Conservation (phyloP, 2,888 invertebrate genomes). For the Papilio demoleus region DNA sequence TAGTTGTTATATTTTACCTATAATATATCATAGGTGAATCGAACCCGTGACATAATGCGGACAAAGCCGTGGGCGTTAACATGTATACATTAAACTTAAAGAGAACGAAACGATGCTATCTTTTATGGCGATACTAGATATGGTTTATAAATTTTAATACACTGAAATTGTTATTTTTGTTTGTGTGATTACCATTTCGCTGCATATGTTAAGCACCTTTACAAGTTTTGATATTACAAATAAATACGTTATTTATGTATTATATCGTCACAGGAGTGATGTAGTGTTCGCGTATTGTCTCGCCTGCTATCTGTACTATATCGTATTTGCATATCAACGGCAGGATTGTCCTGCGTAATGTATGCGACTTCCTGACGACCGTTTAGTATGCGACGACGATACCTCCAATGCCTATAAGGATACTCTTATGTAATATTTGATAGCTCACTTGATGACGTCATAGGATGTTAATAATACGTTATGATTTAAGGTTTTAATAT, state of each 20-base stretch:
- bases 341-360: slow-evolving; percentile 34
- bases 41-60: slow-evolving; percentile 26
- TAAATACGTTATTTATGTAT: slow-evolving; percentile 17
- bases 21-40: slow-evolving; percentile 27
- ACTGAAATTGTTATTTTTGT: background rate
- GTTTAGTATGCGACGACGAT: slow-evolving; percentile 58
- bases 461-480: background rate
- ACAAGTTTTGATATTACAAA: background rate
- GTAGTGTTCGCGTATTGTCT: slow-evolving; percentile 9
- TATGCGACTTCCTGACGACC: slow-evolving; percentile 55
- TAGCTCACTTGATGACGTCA: slow-evolving; percentile 1
- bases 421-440: slow-evolving; percentile 28
- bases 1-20: background rate
- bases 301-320: slow-evolving; percentile 30
- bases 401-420: slow-evolving; percentile 45
- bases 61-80: slow-evolving; percentile 33
- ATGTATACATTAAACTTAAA: slow-evolving; percentile 18
- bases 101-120: slow-evolving; percentile 3
- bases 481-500: background rate
- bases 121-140: slow-evolving; percentile 22
- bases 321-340: slow-evolving; percentile 40
- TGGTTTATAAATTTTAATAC: slow-evolving; percentile 9
- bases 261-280: slow-evolving; percentile 17
- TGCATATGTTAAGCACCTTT: background rate
- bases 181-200: background rate